Conservation (phyloP, 1,140 invertebrate species). For the Plodia interpunctella region DNA sequence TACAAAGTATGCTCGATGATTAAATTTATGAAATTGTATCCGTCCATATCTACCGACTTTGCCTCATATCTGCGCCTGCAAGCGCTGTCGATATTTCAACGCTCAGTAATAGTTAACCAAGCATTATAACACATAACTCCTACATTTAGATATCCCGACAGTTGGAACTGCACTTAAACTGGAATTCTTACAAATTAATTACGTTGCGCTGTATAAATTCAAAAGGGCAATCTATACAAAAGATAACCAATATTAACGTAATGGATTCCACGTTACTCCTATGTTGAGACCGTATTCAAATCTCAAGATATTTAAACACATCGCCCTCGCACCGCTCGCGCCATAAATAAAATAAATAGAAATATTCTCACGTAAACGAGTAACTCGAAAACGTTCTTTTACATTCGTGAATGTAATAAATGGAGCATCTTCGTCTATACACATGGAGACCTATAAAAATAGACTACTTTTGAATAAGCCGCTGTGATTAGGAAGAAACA, state of each 20-base stretch:
- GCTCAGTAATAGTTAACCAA: neutral
- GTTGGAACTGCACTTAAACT: slow-evolving; percentile 18
- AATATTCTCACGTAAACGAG: slow-evolving; percentile 76
- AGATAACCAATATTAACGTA: slow-evolving; percentile 65
- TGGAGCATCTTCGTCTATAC: slow-evolving; percentile 64
- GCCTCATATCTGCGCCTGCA: too few relatives aligned
- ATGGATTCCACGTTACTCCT: slow-evolving; percentile 62
- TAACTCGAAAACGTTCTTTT: slow-evolving; percentile 73
- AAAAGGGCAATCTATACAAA: slow-evolving; percentile 46
- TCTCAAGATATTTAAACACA: slow-evolving; percentile 73
- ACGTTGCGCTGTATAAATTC: slow-evolving; percentile 35
- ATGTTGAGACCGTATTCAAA: slow-evolving; percentile 65
- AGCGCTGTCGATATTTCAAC: slow-evolving; percentile 14
- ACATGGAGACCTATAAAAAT: slow-evolving; percentile 52
- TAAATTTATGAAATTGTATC: too few relatives aligned
- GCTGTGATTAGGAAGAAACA: neutral
- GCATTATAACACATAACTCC: slow-evolving; percentile 18
- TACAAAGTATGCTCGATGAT: too few relatives aligned
- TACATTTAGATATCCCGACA: slow-evolving; percentile 10
- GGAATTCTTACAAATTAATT: slow-evolving; percentile 43
- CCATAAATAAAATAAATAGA: slow-evolving; percentile 77
- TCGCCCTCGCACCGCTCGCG: slow-evolving; percentile 58
- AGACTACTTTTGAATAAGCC: slow-evolving; percentile 30
- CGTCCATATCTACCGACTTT: too few relatives aligned
- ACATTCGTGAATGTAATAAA: slow-evolving; percentile 75